These are phyloP conservation scores for Ceyx erithaca DNA, from an alignment of 2,797 vertebrate genomes.

Conservation along the genomic window DNA sequence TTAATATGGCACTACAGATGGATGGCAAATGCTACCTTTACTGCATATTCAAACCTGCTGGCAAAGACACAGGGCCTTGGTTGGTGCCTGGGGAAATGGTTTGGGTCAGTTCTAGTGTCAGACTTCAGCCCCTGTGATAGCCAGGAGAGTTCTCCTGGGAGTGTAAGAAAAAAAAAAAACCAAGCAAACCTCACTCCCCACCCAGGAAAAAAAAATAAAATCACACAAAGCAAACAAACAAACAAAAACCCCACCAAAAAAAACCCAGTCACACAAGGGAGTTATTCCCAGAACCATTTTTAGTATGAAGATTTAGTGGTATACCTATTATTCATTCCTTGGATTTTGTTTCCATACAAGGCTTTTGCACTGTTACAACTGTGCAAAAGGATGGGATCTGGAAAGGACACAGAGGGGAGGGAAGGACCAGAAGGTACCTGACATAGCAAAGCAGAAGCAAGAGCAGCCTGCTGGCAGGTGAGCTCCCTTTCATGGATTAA, in stretches of 20 bases:
- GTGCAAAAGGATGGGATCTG: not conserved
- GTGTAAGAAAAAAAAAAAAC: not conserved
- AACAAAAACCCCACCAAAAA: too few species aligned
- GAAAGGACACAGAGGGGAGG: accelerated
- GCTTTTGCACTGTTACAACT: not conserved
- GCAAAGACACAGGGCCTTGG: not conserved
- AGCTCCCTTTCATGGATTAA: not conserved
- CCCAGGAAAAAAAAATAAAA: not conserved
- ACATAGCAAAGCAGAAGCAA: not conserved
- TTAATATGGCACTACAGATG: not conserved
- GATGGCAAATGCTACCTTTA: not conserved
- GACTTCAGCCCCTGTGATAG: accelerated
- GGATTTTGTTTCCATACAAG: not conserved
- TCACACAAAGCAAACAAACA: too few species aligned
- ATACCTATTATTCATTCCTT: not conserved
- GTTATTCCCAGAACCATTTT: not conserved
- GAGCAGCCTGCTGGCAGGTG: not conserved
- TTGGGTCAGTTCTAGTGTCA: not conserved
- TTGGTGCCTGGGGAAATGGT: not conserved
- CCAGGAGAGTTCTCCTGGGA: not conserved
- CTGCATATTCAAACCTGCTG: not conserved
- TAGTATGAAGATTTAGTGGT: not conserved
- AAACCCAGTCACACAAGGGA: not conserved
- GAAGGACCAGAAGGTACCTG: not conserved
- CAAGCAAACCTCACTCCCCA: too few species aligned